These are phyloP conservation scores for Scaptomyza tumidula DNA, from an alignment of 2,888 invertebrate species.

Conservation along the genomic window DNA sequence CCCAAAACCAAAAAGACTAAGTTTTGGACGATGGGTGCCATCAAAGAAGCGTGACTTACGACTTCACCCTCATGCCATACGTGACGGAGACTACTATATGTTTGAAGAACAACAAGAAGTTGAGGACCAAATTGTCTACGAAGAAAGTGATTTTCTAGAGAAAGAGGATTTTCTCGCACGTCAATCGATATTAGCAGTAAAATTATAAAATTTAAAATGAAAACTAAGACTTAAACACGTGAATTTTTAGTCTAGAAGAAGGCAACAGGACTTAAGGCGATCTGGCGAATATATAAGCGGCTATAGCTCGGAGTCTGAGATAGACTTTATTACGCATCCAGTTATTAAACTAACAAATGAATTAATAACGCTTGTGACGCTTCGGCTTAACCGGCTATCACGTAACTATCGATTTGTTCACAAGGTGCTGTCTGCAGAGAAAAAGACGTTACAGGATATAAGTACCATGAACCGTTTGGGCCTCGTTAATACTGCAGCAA, in stretches of 20 bases:
- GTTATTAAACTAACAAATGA: slow-evolving; percentile 50
- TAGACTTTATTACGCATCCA: slow-evolving; percentile 57
- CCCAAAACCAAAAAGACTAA: neutral
- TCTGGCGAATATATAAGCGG: slow-evolving; percentile 1
- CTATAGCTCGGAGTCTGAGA: slow-evolving; percentile 51
- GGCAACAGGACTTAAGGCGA: neutral
- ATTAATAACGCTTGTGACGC: slow-evolving; percentile 53
- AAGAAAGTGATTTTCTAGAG: slow-evolving; percentile 85
- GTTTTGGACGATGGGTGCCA: slow-evolving; percentile 13
- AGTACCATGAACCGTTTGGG: slow-evolving; percentile 64
- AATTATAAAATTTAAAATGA: neutral
- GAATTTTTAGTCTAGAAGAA: slow-evolving; percentile 38
- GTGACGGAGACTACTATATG: slow-evolving; percentile 99
- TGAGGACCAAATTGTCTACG: slow-evolving; percentile 87
- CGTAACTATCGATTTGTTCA: slow-evolving; percentile 97
- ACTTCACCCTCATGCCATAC: slow-evolving; percentile 91
- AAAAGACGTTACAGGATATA: slow-evolving; percentile 91
- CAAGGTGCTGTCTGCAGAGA: slow-evolving; percentile 93
- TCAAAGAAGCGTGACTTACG: slow-evolving; percentile 85
- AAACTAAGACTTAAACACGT: neutral
- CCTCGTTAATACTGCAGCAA: slow-evolving; percentile 64
- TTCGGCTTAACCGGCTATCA: slow-evolving; percentile 90
- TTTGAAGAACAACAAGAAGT: slow-evolving; percentile 95
- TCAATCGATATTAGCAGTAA: slow-evolving; percentile 43
- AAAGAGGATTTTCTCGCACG: slow-evolving; percentile 59